Conservation (phyloP, 1,140 invertebrate genomes). For the Trinorchestia longiramus region DNA sequence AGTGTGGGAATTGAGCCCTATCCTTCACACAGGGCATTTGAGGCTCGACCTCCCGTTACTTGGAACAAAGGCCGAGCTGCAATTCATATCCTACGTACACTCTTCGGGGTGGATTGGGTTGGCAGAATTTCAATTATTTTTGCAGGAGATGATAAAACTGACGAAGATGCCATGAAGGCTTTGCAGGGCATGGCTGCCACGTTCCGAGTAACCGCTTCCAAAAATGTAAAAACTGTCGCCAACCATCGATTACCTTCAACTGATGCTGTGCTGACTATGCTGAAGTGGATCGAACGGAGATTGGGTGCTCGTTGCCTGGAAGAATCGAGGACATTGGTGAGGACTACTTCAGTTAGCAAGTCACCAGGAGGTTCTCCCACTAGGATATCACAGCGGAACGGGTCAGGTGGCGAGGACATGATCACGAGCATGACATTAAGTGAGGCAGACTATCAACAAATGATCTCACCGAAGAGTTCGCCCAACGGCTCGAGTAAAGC, state of each 20-base stretch:
- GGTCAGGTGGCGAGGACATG: slow-evolving; percentile 57
- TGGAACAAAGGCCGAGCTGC: slow-evolving; percentile 93
- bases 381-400: slow-evolving; percentile 48
- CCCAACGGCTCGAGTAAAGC: not conserved
- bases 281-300: slow-evolving; percentile 90
- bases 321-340: slow-evolving; percentile 13
- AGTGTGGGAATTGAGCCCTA: slow-evolving; percentile 81
- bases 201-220: slow-evolving; percentile 86
- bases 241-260: slow-evolving; percentile 87
- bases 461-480: not conserved
- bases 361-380: slow-evolving; percentile 58
- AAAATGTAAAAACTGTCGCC: slow-evolving; percentile 87
- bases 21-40: slow-evolving; percentile 84
- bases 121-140: slow-evolving; percentile 91
- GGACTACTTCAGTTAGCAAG: slow-evolving; percentile 44
- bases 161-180: slow-evolving; percentile 92
- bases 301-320: slow-evolving; percentile 72
- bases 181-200: slow-evolving; percentile 83
- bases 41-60: slow-evolving; percentile 88
- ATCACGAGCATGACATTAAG: slow-evolving; percentile 45
- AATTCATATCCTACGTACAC: slow-evolving; percentile 88
- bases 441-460: slow-evolving; percentile 35
- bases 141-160: slow-evolving; percentile 88
- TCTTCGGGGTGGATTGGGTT: slow-evolving; percentile 91
- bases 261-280: slow-evolving; percentile 87